A percentile compares a stretch with the other conserved stretches of the same genome.
phyloP scores from a whole-genome alignment of 2,888 invertebrate genomes.

The Dryobota labecula region DNA sequence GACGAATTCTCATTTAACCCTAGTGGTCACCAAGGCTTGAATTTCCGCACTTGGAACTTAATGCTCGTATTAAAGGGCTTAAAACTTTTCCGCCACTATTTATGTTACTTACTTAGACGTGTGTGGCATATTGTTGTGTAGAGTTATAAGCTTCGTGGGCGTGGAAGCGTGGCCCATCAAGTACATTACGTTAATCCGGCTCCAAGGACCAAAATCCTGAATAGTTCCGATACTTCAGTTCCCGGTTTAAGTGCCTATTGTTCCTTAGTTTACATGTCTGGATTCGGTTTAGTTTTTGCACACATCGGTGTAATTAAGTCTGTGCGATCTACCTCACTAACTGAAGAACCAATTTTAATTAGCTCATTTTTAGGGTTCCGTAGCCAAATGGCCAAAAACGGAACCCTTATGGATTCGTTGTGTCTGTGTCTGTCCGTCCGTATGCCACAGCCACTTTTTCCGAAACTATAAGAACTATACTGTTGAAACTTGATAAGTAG shows the following conservation, averaged over 20 bases:
- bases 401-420: too few relatives aligned
- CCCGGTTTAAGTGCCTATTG: slow-evolving; percentile 36
- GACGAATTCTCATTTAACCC: slow-evolving; percentile 26
- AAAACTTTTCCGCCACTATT: slow-evolving; percentile 49
- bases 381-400: too few relatives aligned
- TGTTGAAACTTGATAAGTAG: too few relatives aligned
- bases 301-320: background rate
- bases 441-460: too few relatives aligned
- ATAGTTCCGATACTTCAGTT: slow-evolving; percentile 56
- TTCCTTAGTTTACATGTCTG: slow-evolving; percentile 33
- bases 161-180: slow-evolving; percentile 58
- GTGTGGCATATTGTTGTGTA: slow-evolving; percentile 53
- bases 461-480: too few relatives aligned
- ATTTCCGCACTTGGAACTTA: slow-evolving; percentile 51
- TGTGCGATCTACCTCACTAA: background rate
- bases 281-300: slow-evolving; percentile 27
- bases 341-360: background rate
- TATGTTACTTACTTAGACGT: slow-evolving; percentile 51
- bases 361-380: too few relatives aligned
- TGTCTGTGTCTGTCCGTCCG: too few relatives aligned
- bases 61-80: slow-evolving; percentile 24
- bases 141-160: slow-evolving; percentile 45
- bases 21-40: slow-evolving; percentile 13
- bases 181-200: slow-evolving; percentile 67
- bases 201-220: slow-evolving; percentile 64